These are phyloP conservation scores for Gymnopithys bicolor DNA, from an alignment of 2,797 vertebrate species.

Conservation along the genomic window DNA sequence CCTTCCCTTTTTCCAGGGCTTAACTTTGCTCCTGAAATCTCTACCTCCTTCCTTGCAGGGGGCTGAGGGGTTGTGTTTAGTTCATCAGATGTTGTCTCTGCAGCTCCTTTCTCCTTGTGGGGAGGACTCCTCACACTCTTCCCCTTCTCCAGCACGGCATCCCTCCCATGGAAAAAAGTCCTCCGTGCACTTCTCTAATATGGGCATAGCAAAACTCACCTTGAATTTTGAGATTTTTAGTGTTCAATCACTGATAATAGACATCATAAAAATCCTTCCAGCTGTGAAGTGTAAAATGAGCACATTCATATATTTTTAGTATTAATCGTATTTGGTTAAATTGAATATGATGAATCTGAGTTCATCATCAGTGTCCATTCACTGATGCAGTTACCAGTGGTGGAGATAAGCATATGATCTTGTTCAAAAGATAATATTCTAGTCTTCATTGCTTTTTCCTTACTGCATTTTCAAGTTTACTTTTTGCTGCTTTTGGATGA, in stretches of 20 bases:
- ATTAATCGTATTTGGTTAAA: rapidly evolving
- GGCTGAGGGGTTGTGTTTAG: not conserved
- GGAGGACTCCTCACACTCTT: not conserved
- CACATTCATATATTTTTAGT: not conserved
- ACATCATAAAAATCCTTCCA: not conserved
- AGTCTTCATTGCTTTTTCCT: not conserved
- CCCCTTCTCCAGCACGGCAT: not conserved
- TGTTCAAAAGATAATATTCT: not conserved
- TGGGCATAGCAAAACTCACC: not conserved
- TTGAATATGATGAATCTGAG: not conserved
- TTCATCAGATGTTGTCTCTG: not conserved
- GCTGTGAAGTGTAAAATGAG: not conserved
- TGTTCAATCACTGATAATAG: not conserved
- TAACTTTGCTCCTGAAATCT: not conserved
- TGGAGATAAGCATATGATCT: not conserved
- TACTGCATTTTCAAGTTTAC: not conserved
- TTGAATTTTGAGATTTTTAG: not conserved
- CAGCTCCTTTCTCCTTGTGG: not conserved
- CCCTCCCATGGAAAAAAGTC: not conserved
- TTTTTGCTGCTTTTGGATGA: not conserved
- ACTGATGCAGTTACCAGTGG: not conserved
- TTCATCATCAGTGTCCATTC: not conserved
- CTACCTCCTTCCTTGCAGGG: not conserved
- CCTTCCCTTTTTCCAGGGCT: not conserved
- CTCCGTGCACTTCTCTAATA: not conserved